Conservation (phyloP, 2,888 invertebrate species). For the Acronicta alni region DNA sequence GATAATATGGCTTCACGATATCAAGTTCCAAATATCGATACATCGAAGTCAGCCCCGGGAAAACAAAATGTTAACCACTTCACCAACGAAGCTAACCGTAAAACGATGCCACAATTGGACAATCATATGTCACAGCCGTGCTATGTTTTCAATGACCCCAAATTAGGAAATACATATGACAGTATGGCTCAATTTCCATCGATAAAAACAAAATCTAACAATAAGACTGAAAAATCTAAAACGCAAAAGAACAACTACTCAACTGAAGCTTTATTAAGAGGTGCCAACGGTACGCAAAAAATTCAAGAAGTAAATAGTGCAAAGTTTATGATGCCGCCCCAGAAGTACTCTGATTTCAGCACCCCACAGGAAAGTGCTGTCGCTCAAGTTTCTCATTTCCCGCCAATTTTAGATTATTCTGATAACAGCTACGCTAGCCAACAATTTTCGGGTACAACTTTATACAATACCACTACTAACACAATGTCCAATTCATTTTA, state of each 20-base stretch:
- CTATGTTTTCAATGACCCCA: slow-evolving; percentile 79
- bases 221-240: slow-evolving; percentile 78
- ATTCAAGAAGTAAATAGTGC: slow-evolving; percentile 69
- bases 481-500: slow-evolving; percentile 86
- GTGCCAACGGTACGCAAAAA: slow-evolving; percentile 80
- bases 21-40: slow-evolving; percentile 71
- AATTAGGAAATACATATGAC: slow-evolving; percentile 74
- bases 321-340: slow-evolving; percentile 76
- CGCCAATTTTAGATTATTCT: slow-evolving; percentile 82
- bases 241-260: slow-evolving; percentile 84
- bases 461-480: slow-evolving; percentile 83
- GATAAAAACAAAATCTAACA: slow-evolving; percentile 73
- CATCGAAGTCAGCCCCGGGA: slow-evolving; percentile 65
- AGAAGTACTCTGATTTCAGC: slow-evolving; percentile 81
- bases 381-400: slow-evolving; percentile 86
- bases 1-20: slow-evolving; percentile 78
- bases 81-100: slow-evolving; percentile 72
- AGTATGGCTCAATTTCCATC: slow-evolving; percentile 74
- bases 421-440: slow-evolving; percentile 81
- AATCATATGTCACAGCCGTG: slow-evolving; percentile 75
- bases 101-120: slow-evolving; percentile 73
- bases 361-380: slow-evolving; percentile 77
- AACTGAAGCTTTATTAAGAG: slow-evolving; percentile 81
- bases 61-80: slow-evolving; percentile 76
- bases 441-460: slow-evolving; percentile 82